Conservation (phyloP, 2,888 invertebrate species). For the Poecilus cupreus region DNA sequence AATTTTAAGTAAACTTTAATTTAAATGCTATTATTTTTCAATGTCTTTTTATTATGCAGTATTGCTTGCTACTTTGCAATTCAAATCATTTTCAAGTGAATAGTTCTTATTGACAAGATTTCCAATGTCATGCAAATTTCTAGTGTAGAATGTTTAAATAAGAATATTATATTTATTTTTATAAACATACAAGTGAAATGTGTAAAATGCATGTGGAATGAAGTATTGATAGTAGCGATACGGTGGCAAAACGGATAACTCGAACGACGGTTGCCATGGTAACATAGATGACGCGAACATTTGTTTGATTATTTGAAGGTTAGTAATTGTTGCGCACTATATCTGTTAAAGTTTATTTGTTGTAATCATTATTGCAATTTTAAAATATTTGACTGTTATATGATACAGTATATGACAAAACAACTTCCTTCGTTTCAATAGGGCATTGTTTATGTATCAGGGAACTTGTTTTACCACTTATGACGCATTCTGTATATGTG, state of each 20-base stretch:
- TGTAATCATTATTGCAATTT: no score
- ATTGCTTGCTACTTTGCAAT: constrained; percentile 24
- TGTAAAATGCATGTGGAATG: constrained; percentile 18
- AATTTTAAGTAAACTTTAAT: constrained; percentile 13
- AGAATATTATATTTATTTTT: background rate
- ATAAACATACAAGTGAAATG: background rate
- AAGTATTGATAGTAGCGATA: constrained; percentile 9
- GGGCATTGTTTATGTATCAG: no score
- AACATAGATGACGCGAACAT: constrained; percentile 7
- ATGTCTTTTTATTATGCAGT: constrained; percentile 26
- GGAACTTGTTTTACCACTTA: no score
- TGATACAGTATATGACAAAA: no score
- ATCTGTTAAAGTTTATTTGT: no score
- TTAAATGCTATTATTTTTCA: constrained; percentile 17
- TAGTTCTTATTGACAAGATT: constrained; percentile 30
- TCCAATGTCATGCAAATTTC: constrained; percentile 11
- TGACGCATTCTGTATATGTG: no score
- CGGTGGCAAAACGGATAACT: constrained; percentile 14
- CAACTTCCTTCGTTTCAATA: no score
- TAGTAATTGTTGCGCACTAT: no score
- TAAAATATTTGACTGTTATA: no score
- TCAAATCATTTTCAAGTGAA: constrained; percentile 30
- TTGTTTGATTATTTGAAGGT: constrained; percentile 27
- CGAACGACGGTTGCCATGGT: constrained; percentile 20
- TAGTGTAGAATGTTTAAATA: constrained; percentile 10